Conservation (phyloP, 2,113 vertebrate genomes). For the Nycticorax nycticorax region DNA sequence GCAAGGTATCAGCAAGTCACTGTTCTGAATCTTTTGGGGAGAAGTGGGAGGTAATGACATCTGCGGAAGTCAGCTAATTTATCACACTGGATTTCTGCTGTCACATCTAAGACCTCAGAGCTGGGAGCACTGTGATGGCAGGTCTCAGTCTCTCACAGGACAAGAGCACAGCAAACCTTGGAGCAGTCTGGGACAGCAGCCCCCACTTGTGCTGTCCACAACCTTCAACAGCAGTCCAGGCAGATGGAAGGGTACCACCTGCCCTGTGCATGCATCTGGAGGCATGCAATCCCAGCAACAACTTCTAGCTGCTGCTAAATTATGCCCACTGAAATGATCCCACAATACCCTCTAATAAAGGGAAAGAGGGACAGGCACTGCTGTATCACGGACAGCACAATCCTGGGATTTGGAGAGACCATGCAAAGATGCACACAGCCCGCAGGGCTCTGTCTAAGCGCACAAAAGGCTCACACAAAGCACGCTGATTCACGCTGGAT, state of each 20-base stretch:
- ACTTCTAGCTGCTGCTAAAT: neutral
- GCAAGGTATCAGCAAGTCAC: neutral
- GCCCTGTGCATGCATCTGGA: neutral
- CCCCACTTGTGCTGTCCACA: neutral
- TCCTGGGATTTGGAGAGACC: neutral
- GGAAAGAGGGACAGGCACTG: neutral
- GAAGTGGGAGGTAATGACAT: neutral
- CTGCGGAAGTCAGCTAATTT: neutral
- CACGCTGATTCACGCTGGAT: neutral
- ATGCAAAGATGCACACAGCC: neutral
- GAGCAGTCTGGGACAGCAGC: neutral
- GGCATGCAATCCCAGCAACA: neutral
- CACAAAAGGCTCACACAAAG: neutral
- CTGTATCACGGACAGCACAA: rapidly evolving
- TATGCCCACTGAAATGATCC: neutral
- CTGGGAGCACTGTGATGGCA: neutral
- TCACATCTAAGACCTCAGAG: neutral
- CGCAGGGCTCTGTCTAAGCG: neutral
- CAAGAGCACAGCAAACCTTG: neutral
- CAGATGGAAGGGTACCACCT: neutral
- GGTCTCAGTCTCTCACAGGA: neutral
- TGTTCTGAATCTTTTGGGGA: neutral
- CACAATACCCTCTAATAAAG: neutral
- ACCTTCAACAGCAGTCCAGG: neutral
- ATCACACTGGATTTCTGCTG: neutral